Conservation (phyloP, 2,888 invertebrate species). For the Lamellibrachia columna region DNA sequence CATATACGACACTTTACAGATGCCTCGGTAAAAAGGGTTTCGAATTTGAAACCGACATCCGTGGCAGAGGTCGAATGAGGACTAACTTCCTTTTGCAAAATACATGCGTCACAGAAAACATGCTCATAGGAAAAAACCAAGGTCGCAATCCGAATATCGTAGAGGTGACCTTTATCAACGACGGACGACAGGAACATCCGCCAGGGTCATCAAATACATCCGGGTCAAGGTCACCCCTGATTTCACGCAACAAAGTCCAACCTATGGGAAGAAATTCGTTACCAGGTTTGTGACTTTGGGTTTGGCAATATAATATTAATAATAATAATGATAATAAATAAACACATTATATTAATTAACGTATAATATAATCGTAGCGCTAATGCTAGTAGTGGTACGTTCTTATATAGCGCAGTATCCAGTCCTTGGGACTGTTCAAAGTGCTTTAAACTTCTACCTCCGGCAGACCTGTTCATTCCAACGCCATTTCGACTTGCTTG, state of each 20-base stretch:
- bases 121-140: slow-evolving; percentile 21
- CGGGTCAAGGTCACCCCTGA: background rate
- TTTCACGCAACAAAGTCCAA: background rate
- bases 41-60: slow-evolving; percentile 46
- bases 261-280: background rate
- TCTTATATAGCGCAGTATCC: too few species aligned
- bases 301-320: background rate
- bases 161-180: slow-evolving; percentile 39
- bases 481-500: too few species aligned
- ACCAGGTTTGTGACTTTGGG: background rate
- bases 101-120: slow-evolving; percentile 34
- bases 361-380: too few species aligned
- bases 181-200: slow-evolving; percentile 30
- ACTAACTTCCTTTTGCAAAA: slow-evolving; percentile 48
- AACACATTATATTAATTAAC: too few species aligned
- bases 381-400: too few species aligned
- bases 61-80: slow-evolving; percentile 44
- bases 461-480: too few species aligned
- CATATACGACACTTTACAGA: slow-evolving; percentile 36
- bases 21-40: slow-evolving; percentile 43
- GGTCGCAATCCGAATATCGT: slow-evolving; percentile 24
- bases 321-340: background rate
- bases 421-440: too few species aligned
- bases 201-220: slow-evolving; percentile 19
- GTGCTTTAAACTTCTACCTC: too few species aligned